Percentiles rank a stretch among this genome's conserved stretches.
phyloP scores from a whole-genome alignment of 1,140 invertebrate species.

The Achroia grisella region DNA sequence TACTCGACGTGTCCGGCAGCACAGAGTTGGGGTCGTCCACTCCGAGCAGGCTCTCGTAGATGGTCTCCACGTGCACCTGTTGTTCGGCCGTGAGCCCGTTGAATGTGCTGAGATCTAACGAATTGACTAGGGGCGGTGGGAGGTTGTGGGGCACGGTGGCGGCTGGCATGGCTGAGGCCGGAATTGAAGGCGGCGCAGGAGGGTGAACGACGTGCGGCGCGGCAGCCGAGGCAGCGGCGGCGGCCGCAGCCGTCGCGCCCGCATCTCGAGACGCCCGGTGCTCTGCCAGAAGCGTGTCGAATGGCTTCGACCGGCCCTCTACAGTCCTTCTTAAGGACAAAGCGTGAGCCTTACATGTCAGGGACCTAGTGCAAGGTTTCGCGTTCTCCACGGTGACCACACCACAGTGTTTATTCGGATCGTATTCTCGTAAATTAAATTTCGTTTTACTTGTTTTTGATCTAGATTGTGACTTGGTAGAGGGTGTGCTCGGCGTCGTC shows the following conservation, averaged over 20 bases:
- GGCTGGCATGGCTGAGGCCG: conserved; percentile 5
- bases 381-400: conserved; percentile 79
- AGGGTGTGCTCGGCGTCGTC: conserved; percentile 30
- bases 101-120: conserved; percentile 40
- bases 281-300: conserved; percentile 86
- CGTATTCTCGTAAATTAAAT: conserved; percentile 82
- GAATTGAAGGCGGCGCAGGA: conserved; percentile 13
- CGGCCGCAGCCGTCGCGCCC: conserved; percentile 18
- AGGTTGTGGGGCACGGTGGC: conserved; percentile 15
- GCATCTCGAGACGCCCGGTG: conserved; percentile 77
- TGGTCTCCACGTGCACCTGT: conserved; percentile 44
- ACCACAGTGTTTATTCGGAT: conserved; percentile 88
- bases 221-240: conserved; percentile 9
- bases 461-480: conserved; percentile 52
- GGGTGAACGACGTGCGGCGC: conserved; percentile 11
- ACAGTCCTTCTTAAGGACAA: conserved; percentile 83
- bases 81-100: conserved; percentile 52
- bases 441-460: conserved; percentile 75
- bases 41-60: conserved; percentile 50
- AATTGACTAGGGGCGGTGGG: conserved; percentile 48
- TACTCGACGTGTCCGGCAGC: conserved; percentile 44
- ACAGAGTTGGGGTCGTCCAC: conserved; percentile 42
- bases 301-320: conserved; percentile 82
- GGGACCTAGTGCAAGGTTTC: conserved; percentile 85
- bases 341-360: conserved; percentile 90